Base-by-base conservation (phyloP, 2,888 invertebrate genomes). In the Xanthorhoe designata region DNA sequence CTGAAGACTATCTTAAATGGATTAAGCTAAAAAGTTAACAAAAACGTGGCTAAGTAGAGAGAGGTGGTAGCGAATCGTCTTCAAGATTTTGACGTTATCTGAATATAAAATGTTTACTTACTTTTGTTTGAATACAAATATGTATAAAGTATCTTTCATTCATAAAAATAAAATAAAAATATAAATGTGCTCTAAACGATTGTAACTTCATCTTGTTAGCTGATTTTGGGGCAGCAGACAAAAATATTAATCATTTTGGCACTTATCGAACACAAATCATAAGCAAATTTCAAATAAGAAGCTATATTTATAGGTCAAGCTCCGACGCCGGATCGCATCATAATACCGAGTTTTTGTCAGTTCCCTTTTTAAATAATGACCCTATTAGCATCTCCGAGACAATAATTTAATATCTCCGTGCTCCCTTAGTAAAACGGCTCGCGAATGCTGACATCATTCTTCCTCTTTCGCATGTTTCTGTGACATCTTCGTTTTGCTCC, bases 381-480 rank as follows among this genome's bases (percentile, higher is more conserved):
- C 84, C 85, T 87, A 89, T 90, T 88, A 88, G 85, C 85, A 88
- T 89, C 81, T 82, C 78, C 81, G 79, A 83, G 80, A 84, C 81
- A 87, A 86, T 86, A 85, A 88, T 88, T 89, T 88, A 83, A 88
- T 86, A 86, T 83, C 78, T 78, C 76, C 73, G 69, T 72, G 70
- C 71, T 77, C 75, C 80, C 77, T 78, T 77, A 75, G 69, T 74
- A 75, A 79, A 82, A 81, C 79, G 83, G 76, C 79, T 80, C 74
- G 76, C 72, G 72, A 80, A 78, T 74, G 76, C 74, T 77, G 81
- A 78, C 78, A 78, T 79, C 67, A 78, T 80, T 84, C 79, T 78
- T 79, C 74, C 75, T 70, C 76, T 78, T 75, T 71, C 64, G 57
- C 68, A 68, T 74, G 69, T 69, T 72, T 75, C 66, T 67, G 69